Evolutionary conservation across 2,113 vertebrate genomes (phyloP), one percentile per base, ranked within the genome.

Genomic region (Aptenodytes forsteri): DNA sequence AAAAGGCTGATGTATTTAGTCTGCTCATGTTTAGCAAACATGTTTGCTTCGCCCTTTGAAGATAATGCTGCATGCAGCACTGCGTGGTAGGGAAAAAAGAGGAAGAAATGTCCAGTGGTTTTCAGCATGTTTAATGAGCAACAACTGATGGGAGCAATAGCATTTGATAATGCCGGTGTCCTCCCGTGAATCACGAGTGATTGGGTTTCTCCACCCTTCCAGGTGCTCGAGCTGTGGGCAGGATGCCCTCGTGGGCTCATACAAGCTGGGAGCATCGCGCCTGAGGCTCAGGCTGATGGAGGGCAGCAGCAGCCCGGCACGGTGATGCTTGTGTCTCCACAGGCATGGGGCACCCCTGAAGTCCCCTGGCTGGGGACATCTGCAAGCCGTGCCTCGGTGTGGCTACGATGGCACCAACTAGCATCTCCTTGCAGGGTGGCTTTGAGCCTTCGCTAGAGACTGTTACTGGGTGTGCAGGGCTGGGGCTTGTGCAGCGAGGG

Each of bases 171-270:
- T 52, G 21, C n/a, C 17, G 9, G 9, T 56, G 58, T 62, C 46
- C 50, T 19, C 32, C 13, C 1, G 0, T 50, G 50, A 80, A 42
- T 30, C 1, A 2, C 2, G 17, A 83, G 21, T 0, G 3, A 0
- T 2, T 30, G 46, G 17, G 49, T 75, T 77, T 77, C 46, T 55
- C 58, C 38, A 40, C 14, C 42, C 13, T 12, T 93, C 8, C 13
- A 15, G 23, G 30, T 73, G 65, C 49, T 61, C 4, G 3, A 27
- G 49, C 70, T 46, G 46, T 14, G 50, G 40, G 34, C 72, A 71
- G 56, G 54, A 9, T 71, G 47, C 47, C 44, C 52, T 36, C 0
- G 0, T 59, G 65, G 71, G 49, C 50, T 89, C 3, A 0, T 8
- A 10, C 16, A 16, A 38, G 61, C 47, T 62, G 40, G 50, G 30